phyloP scores from a whole-genome alignment of 2,888 invertebrate genomes.

The Philereme vetulata region DNA sequence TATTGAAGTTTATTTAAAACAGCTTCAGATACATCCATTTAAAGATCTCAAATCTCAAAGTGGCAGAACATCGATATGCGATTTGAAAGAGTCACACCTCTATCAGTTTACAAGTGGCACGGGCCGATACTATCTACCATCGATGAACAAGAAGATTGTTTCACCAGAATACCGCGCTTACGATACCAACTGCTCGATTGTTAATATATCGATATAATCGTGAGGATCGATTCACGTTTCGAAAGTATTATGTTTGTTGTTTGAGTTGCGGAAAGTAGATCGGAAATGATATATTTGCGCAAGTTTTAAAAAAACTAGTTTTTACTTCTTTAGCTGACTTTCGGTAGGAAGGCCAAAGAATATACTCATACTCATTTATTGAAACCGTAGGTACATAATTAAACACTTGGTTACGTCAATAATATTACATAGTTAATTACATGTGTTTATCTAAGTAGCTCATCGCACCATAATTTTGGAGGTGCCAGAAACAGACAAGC shows the following conservation, averaged over 20 bases:
- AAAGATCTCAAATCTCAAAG: too few relatives aligned
- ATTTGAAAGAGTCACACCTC: conserved; percentile 47
- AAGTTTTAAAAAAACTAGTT: background rate
- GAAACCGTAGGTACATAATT: too few relatives aligned
- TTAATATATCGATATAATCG: conserved; percentile 63
- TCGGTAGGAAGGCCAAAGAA: too few relatives aligned
- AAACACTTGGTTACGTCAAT: too few relatives aligned
- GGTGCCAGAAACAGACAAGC: too few relatives aligned
- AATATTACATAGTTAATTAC: too few relatives aligned
- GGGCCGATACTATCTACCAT: conserved; percentile 76
- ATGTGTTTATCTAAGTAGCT: too few relatives aligned
- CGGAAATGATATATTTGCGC: background rate
- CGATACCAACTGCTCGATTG: conserved; percentile 61
- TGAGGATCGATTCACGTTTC: conserved; percentile 62
- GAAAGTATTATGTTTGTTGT: conserved; percentile 46
- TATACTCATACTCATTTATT: too few relatives aligned
- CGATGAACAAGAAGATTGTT: conserved; percentile 81
- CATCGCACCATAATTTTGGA: too few relatives aligned
- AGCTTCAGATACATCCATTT: too few relatives aligned
- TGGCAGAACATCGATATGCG: conserved; percentile 42
- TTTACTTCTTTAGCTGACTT: too few relatives aligned
- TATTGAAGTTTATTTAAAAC: too few relatives aligned
- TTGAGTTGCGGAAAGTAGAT: conserved; percentile 19
- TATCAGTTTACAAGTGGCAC: conserved; percentile 78
- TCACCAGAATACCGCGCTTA: conserved; percentile 66